A percentile compares a stretch with the other conserved stretches of the same genome.
These are phyloP conservation scores for Pseudopodoces humilis DNA, from an alignment of 2,113 vertebrate species.

Conservation along the genomic window DNA sequence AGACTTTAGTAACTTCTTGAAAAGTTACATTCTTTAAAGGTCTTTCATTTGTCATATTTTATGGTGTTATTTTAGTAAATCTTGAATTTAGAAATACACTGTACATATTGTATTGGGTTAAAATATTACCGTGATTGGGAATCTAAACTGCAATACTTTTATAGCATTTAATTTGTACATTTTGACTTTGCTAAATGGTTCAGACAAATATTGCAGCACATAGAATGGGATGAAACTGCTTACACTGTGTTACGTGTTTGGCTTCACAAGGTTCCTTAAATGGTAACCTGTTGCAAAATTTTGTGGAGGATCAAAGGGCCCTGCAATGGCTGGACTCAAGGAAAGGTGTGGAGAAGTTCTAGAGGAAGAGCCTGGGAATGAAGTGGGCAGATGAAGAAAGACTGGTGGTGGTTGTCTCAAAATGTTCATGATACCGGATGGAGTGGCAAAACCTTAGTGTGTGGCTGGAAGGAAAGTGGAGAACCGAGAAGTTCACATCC, in stretches of 20 bases:
- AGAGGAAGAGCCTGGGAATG: not conserved
- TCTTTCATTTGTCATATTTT: not conserved
- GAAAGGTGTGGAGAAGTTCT: not conserved
- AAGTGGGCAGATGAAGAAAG: not conserved
- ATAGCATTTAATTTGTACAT: not conserved
- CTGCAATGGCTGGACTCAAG: not conserved
- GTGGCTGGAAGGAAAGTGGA: not conserved
- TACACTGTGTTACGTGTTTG: no score
- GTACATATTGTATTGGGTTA: not conserved
- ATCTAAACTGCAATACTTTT: not conserved
- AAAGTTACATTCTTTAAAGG: not conserved
- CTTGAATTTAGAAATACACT: not conserved
- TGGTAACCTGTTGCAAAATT: not conserved
- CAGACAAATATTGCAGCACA: not conserved
- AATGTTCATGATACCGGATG: not conserved
- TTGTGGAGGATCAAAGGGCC: not conserved
- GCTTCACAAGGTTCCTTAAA: not conserved
- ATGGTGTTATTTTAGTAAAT: not conserved
- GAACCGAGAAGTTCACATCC: not conserved
- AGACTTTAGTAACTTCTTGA: not conserved
- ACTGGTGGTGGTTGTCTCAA: not conserved
- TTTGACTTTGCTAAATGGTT: not conserved
- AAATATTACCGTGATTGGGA: not conserved
- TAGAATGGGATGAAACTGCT: not conserved
- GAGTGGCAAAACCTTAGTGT: not conserved